Evolutionary conservation across 2,113 vertebrate genomes (phyloP).

Genomic region (Paradisaea rubra): DNA sequence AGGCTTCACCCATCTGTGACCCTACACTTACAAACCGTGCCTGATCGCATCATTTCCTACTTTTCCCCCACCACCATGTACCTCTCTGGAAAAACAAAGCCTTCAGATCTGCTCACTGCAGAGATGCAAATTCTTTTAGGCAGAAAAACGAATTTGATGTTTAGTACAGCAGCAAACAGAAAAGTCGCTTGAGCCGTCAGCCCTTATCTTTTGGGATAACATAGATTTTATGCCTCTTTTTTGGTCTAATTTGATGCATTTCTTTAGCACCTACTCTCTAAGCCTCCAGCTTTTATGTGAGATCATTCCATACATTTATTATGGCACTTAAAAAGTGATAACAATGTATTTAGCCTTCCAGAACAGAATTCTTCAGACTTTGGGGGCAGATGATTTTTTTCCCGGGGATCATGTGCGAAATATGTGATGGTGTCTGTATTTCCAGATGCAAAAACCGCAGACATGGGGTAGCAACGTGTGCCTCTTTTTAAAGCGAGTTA

Average conservation of each 20-base stretch:
- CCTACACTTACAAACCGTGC: not conserved
- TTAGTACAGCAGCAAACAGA: not conserved
- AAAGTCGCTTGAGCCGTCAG: not conserved
- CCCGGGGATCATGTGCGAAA: not conserved
- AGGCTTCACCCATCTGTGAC: conserved; percentile 4
- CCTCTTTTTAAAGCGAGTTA: not conserved
- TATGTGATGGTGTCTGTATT: not conserved
- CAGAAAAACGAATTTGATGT: not conserved
- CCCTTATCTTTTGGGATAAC: not conserved
- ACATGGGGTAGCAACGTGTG: not conserved
- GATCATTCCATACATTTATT: conserved; percentile 29
- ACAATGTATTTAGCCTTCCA: conserved; percentile 28
- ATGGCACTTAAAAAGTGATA: not conserved
- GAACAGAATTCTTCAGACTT: not conserved
- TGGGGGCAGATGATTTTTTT: not conserved
- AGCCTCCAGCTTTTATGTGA: conserved; percentile 3
- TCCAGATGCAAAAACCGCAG: not conserved
- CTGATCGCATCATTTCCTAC: not conserved
- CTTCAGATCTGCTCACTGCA: not conserved
- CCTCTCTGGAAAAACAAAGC: not conserved
- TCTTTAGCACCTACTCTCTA: conserved; percentile 7
- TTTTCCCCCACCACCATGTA: not conserved
- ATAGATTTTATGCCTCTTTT: conserved; percentile 26
- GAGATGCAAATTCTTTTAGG: conserved; percentile 32
- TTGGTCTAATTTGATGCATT: conserved; percentile 24